Conservation (phyloP, 2,113 vertebrate species). For the Malurus cyaneus region DNA sequence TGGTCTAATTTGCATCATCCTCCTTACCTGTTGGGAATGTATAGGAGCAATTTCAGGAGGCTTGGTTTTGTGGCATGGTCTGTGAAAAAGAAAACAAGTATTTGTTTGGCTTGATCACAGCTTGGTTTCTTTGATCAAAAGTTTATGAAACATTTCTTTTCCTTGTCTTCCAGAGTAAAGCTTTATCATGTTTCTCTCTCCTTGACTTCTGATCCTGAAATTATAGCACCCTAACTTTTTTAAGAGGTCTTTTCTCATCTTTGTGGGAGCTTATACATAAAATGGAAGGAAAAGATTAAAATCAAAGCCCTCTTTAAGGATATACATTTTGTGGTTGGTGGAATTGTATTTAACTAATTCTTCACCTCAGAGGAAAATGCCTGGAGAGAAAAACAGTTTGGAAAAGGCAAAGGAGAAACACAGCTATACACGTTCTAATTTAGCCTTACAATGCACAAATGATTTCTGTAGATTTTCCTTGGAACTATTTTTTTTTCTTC, state of each 20-base stretch:
- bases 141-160: not conserved
- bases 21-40: slow-evolving; percentile 37
- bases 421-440: not conserved
- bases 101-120: not conserved
- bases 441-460: not conserved
- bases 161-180: not conserved
- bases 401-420: not conserved
- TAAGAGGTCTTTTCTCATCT: not conserved
- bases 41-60: not conserved
- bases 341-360: not conserved
- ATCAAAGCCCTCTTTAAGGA: not conserved
- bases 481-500: not conserved
- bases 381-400: not conserved
- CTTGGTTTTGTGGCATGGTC: not conserved
- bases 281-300: not conserved
- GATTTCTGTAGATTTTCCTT: not conserved
- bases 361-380: not conserved
- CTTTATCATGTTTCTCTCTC: not conserved
- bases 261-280: not conserved
- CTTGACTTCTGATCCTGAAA: not conserved
- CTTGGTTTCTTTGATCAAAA: not conserved
- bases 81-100: not conserved
- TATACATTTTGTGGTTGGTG: not conserved
- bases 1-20: not conserved
- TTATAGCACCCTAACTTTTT: not conserved